Conservation (phyloP, 2,113 vertebrate species). For the human region DNA sequence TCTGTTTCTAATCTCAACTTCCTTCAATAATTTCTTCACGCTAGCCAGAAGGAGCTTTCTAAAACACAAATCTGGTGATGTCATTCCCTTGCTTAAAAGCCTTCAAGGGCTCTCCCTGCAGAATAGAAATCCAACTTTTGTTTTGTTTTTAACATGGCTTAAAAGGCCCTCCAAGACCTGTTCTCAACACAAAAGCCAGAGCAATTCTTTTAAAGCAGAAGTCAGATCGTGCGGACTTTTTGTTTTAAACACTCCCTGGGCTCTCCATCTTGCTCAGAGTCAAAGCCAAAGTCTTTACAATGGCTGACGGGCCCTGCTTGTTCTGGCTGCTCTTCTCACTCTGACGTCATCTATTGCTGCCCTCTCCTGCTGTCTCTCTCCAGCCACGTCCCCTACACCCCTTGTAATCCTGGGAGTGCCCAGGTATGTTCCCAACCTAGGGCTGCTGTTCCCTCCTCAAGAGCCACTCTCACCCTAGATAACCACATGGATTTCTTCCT, state of each 20-base stretch:
- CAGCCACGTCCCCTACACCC: not conserved
- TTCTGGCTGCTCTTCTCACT: not conserved
- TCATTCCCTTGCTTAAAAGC: not conserved
- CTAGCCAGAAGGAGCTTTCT: not conserved
- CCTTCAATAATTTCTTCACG: not conserved
- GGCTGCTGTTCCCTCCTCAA: not conserved
- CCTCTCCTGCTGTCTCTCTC: not conserved
- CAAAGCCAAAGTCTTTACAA: not conserved
- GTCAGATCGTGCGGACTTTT: not conserved
- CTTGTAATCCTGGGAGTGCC: not conserved
- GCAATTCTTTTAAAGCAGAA: not conserved
- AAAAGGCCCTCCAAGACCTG: not conserved
- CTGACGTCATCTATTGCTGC: not conserved
- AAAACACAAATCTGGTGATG: not conserved
- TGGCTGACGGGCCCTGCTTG: not conserved
- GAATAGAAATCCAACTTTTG: not conserved
- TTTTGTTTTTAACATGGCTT: constrained; percentile 3
- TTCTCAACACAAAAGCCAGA: not conserved
- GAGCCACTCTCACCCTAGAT: not conserved
- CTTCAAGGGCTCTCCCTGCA: not conserved
- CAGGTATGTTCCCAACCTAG: not conserved
- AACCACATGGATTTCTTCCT: not conserved
- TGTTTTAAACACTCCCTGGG: not conserved
- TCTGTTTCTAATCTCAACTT: not conserved
- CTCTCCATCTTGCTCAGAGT: not conserved